Conservation (phyloP, 2,113 vertebrate species). For the Saimiri boliviensis region DNA sequence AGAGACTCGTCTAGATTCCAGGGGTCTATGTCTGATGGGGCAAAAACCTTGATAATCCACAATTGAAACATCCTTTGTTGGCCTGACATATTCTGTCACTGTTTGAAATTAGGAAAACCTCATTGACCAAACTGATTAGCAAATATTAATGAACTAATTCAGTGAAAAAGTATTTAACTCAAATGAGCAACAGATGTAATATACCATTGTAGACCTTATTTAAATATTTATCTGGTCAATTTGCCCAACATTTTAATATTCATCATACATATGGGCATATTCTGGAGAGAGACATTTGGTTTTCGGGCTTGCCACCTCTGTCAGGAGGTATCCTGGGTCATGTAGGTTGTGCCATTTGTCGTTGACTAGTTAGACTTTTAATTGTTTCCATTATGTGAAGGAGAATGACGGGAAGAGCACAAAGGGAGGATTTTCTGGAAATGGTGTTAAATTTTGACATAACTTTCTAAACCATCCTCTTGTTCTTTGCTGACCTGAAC, state of each 20-base stretch:
- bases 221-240: background rate
- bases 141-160: background rate
- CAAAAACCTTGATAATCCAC: background rate
- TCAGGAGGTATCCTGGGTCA: background rate
- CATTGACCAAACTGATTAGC: background rate
- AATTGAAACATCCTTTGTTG: background rate
- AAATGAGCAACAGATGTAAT: background rate
- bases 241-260: background rate
- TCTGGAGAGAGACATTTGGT: background rate
- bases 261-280: background rate
- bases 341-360: background rate
- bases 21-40: background rate
- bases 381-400: background rate
- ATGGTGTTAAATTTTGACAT: background rate
- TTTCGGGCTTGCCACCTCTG: background rate
- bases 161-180: background rate
- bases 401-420: background rate
- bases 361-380: background rate
- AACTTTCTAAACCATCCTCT: background rate
- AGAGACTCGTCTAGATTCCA: background rate
- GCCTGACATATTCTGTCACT: background rate
- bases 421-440: constrained; percentile 48
- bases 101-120: background rate
- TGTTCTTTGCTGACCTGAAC: background rate
- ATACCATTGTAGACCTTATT: background rate